Evolutionary conservation across 2,797 vertebrate genomes (phyloP).

Genomic region (Acanthopagrus latus): DNA sequence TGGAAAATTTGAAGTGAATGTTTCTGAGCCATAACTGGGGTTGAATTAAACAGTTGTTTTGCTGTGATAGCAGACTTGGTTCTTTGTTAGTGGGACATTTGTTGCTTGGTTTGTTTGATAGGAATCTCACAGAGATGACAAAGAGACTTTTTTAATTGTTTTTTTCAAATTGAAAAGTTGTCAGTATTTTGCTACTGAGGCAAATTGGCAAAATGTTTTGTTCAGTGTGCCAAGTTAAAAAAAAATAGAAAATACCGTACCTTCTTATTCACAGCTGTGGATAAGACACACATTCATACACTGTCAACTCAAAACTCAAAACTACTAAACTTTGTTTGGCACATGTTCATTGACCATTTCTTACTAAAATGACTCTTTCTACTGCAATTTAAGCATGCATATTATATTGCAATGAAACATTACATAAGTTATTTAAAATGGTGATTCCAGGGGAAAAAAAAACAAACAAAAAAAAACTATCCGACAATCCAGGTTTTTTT

Average conservation of each 20-base stretch:
- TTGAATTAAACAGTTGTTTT: constrained; percentile 41
- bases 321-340: neutral
- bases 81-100: neutral
- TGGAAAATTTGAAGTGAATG: neutral
- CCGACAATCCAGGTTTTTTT: neutral
- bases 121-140: neutral
- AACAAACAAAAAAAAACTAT: no score
- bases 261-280: constrained; percentile 10
- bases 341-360: neutral
- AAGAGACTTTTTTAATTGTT: constrained; percentile 35
- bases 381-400: neutral
- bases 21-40: constrained; percentile 1
- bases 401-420: neutral
- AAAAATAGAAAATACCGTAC: neutral
- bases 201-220: constrained; percentile 14
- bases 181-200: constrained; percentile 22
- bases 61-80: constrained; percentile 16
- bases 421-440: neutral
- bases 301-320: neutral
- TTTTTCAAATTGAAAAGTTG: constrained; percentile 16
- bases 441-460: neutral
- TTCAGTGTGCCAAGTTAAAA: neutral
- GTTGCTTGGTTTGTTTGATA: neutral
- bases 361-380: neutral
- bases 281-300: neutral